Conservation (phyloP, 1,140 invertebrate genomes). For the Temnothorax curvispinosus region DNA sequence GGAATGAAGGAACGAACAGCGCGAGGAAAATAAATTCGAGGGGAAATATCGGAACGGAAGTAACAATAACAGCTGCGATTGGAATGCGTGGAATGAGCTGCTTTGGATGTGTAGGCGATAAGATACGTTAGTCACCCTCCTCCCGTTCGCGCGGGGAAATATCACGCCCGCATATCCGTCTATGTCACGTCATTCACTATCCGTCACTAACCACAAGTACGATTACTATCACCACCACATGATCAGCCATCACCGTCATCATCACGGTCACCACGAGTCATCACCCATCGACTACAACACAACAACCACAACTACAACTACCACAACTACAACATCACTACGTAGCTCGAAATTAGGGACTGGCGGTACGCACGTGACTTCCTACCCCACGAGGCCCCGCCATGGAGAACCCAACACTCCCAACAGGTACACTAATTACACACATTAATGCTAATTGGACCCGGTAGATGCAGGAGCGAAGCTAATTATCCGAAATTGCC, state of each 20-base stretch:
- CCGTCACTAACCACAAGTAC: slow-evolving; percentile 62
- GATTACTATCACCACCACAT: slow-evolving; percentile 61
- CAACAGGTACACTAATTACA: slow-evolving; percentile 81
- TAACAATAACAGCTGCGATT: slow-evolving; percentile 65
- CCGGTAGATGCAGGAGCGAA: neutral
- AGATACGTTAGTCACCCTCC: slow-evolving; percentile 76
- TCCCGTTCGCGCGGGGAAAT: slow-evolving; percentile 56
- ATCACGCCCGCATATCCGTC: slow-evolving; percentile 75
- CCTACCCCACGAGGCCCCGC: slow-evolving; percentile 67
- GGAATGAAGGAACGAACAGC: slow-evolving; percentile 1
- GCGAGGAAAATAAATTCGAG: neutral
- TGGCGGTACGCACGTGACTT: slow-evolving; percentile 64
- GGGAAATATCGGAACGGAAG: slow-evolving; percentile 32
- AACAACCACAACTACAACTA: slow-evolving; percentile 69
- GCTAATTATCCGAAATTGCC: neutral
- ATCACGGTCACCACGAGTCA: slow-evolving; percentile 69
- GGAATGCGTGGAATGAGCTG: slow-evolving; percentile 84
- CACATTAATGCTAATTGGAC: slow-evolving; percentile 55
- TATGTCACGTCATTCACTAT: slow-evolving; percentile 67
- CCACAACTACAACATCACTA: slow-evolving; percentile 64
- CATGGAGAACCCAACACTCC: slow-evolving; percentile 65
- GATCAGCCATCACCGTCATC: slow-evolving; percentile 64
- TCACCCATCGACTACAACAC: slow-evolving; percentile 60
- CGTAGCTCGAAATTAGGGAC: slow-evolving; percentile 55
- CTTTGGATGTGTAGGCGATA: slow-evolving; percentile 85